These are phyloP conservation scores for Craterocephalus amniculus DNA, from an alignment of 2,797 vertebrate genomes.

Conservation along the genomic window DNA sequence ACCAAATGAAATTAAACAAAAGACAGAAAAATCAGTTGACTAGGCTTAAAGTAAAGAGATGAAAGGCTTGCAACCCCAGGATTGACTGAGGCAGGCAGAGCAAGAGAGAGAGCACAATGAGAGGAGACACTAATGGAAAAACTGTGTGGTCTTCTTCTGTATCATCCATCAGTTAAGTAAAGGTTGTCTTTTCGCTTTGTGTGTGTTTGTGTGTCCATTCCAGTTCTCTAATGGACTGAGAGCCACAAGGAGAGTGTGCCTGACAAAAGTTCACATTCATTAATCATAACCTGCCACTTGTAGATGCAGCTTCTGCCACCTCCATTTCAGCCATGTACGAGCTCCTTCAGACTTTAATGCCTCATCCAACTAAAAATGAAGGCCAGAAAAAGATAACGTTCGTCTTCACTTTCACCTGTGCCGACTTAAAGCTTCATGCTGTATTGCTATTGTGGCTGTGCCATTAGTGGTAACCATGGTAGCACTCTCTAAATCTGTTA, in stretches of 20 bases:
- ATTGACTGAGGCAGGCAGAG: constrained; percentile 46
- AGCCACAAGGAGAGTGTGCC: constrained; percentile 45
- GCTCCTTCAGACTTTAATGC: constrained; percentile 23
- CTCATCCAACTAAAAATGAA: background rate
- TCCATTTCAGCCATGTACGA: constrained; percentile 16
- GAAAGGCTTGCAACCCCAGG: background rate
- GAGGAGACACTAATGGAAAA: constrained; percentile 66
- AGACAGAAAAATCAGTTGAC: background rate
- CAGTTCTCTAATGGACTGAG: constrained; percentile 59
- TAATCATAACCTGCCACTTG: constrained; percentile 75
- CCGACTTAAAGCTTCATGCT: background rate
- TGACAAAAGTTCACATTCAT: constrained; percentile 77
- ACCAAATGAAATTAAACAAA: background rate
- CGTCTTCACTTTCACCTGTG: background rate
- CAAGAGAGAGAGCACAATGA: constrained; percentile 43
- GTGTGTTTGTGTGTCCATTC: constrained; percentile 26
- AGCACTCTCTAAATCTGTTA: background rate
- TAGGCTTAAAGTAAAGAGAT: background rate
- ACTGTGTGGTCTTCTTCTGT: constrained; percentile 50
- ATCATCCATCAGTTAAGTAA: constrained; percentile 61
- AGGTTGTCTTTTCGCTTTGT: constrained; percentile 22
- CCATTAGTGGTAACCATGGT: background rate
- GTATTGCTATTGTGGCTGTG: background rate
- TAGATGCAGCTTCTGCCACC: constrained; percentile 46
- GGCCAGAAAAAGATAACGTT: constrained; percentile 1